phyloP scores from a whole-genome alignment of 2,113 vertebrate species.

The Ploceus nigricollis region DNA sequence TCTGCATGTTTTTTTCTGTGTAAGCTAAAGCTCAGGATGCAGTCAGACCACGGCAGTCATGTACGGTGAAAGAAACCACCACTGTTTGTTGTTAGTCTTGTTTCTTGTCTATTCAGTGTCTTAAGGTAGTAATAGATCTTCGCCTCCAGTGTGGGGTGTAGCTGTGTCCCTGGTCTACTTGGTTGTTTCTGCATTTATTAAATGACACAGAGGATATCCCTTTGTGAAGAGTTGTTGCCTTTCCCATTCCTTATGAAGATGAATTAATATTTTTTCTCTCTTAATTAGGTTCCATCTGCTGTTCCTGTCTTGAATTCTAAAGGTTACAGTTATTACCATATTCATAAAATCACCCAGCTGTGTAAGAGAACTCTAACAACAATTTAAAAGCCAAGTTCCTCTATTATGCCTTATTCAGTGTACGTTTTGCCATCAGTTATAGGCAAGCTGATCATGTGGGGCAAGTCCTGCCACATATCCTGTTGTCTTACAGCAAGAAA shows the following conservation, averaged over 20 bases:
- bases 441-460: neutral
- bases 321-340: slow-evolving; percentile 75
- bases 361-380: slow-evolving; percentile 62
- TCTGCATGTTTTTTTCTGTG: neutral
- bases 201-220: slow-evolving; percentile 37
- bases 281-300: slow-evolving; percentile 76
- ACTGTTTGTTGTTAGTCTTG: neutral
- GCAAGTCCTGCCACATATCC: neutral
- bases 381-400: slow-evolving; percentile 50
- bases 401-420: slow-evolving; percentile 43
- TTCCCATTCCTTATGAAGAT: slow-evolving; percentile 60
- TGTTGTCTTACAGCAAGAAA: slow-evolving; percentile 29
- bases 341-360: slow-evolving; percentile 69
- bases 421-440: slow-evolving; percentile 7
- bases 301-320: slow-evolving; percentile 69
- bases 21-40: neutral
- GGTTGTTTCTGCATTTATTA: slow-evolving; percentile 52
- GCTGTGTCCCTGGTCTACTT: neutral
- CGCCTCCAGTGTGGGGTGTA: neutral
- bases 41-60: neutral
- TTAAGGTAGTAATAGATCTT: neutral
- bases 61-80: neutral
- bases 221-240: slow-evolving; percentile 57
- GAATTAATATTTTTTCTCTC: slow-evolving; percentile 75
- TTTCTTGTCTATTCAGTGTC: neutral